phyloP scores from a whole-genome alignment of 2,113 vertebrate species.

The Hypomesus transpacificus region DNA sequence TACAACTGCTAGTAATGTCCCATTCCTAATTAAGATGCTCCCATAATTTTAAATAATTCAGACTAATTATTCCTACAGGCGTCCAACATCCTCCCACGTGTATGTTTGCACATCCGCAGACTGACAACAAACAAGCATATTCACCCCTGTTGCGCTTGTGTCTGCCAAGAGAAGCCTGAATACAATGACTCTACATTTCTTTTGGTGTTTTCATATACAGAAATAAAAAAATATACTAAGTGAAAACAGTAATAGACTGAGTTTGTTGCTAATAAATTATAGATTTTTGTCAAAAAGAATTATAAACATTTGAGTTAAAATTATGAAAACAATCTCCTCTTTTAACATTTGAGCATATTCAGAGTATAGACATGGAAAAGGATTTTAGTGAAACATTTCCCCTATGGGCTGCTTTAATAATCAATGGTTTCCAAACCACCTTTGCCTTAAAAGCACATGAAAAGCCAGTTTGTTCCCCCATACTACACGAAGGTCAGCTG shows the following conservation, averaged over 20 bases:
- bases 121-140: constrained; percentile 25
- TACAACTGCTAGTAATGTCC: neutral
- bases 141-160: neutral
- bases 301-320: no score
- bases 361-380: no score
- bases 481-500: neutral
- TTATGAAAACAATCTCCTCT: no score
- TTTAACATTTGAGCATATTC: no score
- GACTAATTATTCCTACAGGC: constrained; percentile 28
- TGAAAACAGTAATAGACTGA: no score
- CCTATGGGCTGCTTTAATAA: neutral
- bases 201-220: neutral
- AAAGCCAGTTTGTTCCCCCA: neutral
- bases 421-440: neutral
- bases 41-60: constrained; percentile 10
- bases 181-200: neutral
- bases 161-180: neutral
- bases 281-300: no score
- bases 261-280: no score
- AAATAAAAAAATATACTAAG: no score
- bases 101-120: constrained; percentile 10
- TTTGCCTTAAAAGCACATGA: constrained; percentile 1
- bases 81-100: constrained; percentile 20
- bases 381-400: neutral
- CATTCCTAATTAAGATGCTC: constrained; percentile 21